Base-by-base conservation (phyloP, 2,113 vertebrate genomes). In the Regulus satrapa region DNA sequence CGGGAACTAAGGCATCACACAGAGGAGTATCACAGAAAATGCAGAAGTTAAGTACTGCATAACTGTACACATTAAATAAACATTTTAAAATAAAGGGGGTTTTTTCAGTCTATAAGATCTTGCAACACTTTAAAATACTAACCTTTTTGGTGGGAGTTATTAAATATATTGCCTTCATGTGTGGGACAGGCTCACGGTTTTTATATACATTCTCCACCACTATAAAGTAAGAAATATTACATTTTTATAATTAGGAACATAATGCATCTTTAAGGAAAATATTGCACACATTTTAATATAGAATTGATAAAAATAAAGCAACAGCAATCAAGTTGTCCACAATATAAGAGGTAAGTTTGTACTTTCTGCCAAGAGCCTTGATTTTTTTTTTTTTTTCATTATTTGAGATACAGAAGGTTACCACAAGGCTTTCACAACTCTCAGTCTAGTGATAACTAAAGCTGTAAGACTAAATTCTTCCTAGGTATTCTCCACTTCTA, bases 121-220 rank as follows among this genome's bases (percentile, higher is more conserved):
- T 46, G 8, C 25, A 49, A 48, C 1, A 9, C 17, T 88, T 94
- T 23, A 41, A 94, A 90, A 95, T 55, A 97, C 97, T 97, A 88
- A 99, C 99, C 99, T 99, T 98, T 94, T 98, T 87, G 21, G 98
- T 99, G 32, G 99, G 99, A 85, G 99, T 98, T 94, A 99, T 99
- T 92, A 99, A 99, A 97, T 99, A 99, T 96, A 99, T 98, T 43
- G 99, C 99, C 94, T 99, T 99, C 98, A 99, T 99, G 78, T 99
- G 98, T 83, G 93, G 98, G 94, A 99, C 99, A 68, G 99, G 99
- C 90, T 99, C 99, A 92, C 99, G 98, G 95, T 16, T 98, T 98
- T 98, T 99, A 97, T 97, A 98, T 68, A 99, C 95, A 21, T 99
- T 99, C 97, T 99, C 99, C 88, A 99, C 99, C 98, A 99, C 99